Evolutionary conservation across 2,113 vertebrate species (phyloP).

Genomic region (Scopus umbretta): DNA sequence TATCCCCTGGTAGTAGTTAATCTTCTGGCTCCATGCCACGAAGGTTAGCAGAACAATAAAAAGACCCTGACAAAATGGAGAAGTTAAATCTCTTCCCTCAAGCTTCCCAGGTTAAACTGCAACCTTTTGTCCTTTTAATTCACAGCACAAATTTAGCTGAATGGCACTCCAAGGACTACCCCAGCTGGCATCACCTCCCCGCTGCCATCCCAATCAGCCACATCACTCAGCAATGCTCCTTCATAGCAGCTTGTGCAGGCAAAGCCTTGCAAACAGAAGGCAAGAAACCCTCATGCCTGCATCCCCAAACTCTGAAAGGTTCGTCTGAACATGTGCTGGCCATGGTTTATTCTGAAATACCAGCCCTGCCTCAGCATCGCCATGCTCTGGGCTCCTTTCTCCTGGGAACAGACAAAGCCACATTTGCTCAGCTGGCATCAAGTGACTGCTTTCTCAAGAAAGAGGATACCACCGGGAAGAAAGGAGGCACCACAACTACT

Average conservation of each 20-base stretch:
- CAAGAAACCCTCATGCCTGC: neutral
- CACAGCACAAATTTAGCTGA: neutral
- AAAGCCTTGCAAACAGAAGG: neutral
- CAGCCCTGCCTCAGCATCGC: neutral
- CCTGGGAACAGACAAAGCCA: neutral
- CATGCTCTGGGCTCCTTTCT: neutral
- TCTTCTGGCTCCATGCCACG: neutral
- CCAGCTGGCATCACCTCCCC: neutral
- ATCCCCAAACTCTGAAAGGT: neutral
- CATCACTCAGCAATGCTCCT: rapidly evolving
- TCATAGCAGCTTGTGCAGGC: neutral
- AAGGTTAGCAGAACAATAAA: neutral
- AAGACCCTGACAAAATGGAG: neutral
- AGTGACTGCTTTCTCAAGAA: neutral
- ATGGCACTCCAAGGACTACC: neutral
- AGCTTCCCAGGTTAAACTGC: neutral
- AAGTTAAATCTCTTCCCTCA: neutral
- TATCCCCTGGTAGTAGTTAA: neutral
- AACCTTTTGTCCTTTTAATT: neutral
- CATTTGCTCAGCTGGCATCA: neutral
- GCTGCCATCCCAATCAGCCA: neutral
- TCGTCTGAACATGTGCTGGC: neutral
- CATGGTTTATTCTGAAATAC: neutral
- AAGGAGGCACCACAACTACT: neutral
- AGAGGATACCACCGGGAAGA: neutral